A percentile compares a stretch with the other conserved stretches of the same genome.
Conservation (phyloP, 2,797 vertebrate genomes). For the Chromis chromis region DNA sequence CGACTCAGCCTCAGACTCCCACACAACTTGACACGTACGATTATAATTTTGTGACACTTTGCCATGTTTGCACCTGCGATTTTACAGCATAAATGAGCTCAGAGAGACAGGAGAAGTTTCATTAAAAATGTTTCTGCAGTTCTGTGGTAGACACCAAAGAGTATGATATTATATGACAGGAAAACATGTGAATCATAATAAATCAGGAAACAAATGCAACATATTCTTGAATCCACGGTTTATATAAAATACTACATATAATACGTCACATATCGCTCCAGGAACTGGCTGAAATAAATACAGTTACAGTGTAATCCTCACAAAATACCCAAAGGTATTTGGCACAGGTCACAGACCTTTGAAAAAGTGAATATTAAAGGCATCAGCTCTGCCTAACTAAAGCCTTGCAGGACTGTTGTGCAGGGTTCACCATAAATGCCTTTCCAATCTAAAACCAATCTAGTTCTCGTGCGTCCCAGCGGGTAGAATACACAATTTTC, state of each 20-base stretch:
- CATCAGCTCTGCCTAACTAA: not conserved
- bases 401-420: constrained; percentile 16
- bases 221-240: not conserved
- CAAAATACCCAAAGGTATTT: constrained; percentile 1
- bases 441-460: constrained; percentile 48
- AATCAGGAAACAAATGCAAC: not conserved
- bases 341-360: not conserved
- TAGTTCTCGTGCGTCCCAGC: constrained; percentile 26
- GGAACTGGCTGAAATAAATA: not conserved
- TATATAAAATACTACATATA: not conserved
- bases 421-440: constrained; percentile 4
- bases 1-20: not conserved
- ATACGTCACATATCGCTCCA: not conserved
- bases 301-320: not conserved
- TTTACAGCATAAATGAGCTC: not conserved
- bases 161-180: not conserved
- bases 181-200: not conserved
- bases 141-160: not conserved
- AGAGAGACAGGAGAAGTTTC: not conserved
- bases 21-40: not conserved
- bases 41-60: not conserved
- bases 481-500: constrained; percentile 34
- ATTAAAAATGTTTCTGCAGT: not conserved
- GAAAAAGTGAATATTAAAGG: not conserved
- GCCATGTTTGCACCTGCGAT: not conserved